Percentiles rank a stretch among this genome's conserved stretches.
phyloP scores from a whole-genome alignment of 2,113 vertebrate genomes.

The Helogale parvula region DNA sequence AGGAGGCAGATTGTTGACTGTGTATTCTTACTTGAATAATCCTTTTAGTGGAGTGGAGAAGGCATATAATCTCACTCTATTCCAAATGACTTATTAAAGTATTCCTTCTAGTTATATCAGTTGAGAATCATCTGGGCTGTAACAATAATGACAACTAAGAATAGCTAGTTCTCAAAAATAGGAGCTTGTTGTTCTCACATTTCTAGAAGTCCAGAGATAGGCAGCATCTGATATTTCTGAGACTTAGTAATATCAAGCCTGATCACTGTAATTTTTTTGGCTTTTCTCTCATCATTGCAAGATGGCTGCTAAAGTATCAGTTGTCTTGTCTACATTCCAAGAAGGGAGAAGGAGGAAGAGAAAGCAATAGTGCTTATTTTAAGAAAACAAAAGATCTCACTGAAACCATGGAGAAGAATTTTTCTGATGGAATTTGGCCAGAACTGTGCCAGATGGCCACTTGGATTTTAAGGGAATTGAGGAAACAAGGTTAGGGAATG shows the following conservation, averaged over 20 bases:
- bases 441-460: background rate
- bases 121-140: background rate
- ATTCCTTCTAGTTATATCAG: background rate
- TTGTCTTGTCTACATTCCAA: background rate
- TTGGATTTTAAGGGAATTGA: background rate
- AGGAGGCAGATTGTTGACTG: background rate
- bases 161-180: background rate
- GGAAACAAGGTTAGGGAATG: background rate
- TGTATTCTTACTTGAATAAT: background rate
- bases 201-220: conserved; percentile 17
- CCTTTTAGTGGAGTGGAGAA: background rate
- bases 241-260: background rate
- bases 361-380: background rate
- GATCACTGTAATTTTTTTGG: background rate
- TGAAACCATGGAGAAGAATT: background rate
- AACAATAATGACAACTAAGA: background rate
- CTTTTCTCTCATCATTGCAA: background rate
- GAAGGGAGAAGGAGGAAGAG: background rate
- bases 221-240: background rate
- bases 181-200: background rate
- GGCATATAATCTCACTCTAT: background rate
- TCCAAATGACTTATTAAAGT: background rate
- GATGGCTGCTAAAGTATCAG: background rate
- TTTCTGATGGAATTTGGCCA: background rate
- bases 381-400: background rate